Evolutionary conservation across 2,797 vertebrate species (phyloP).

Genomic region (Parotocinclus haroldoi): DNA sequence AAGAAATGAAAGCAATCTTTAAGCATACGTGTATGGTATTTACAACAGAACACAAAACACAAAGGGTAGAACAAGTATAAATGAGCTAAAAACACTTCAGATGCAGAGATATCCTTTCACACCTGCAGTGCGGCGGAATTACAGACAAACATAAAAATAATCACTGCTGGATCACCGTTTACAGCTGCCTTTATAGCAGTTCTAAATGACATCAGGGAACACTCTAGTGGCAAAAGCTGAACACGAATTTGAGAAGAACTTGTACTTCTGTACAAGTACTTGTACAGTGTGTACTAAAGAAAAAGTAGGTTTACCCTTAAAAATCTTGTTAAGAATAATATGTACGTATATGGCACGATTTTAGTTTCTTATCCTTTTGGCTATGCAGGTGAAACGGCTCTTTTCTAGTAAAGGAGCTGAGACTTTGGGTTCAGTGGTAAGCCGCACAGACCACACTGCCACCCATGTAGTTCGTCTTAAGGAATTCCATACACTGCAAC

Average conservation of each 20-base stretch:
- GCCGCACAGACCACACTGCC: not conserved
- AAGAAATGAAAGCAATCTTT: not conserved
- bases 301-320: no score
- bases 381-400: not conserved
- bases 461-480: not conserved
- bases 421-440: not conserved
- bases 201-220: not conserved
- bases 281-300: no score
- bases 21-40: conserved; percentile 3
- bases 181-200: conserved; percentile 8
- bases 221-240: not conserved
- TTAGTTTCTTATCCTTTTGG: not conserved
- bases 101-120: not conserved
- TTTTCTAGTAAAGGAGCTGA: not conserved
- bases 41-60: not conserved
- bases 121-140: not conserved
- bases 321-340: no score
- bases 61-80: not conserved
- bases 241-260: not conserved
- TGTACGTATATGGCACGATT: no score
- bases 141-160: not conserved
- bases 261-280: conserved; percentile 15
- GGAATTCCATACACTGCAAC: not conserved
- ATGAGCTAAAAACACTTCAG: not conserved
- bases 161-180: conserved; percentile 19